Conservation (phyloP, 2,113 vertebrate genomes). For the Stigmatopora argus region DNA sequence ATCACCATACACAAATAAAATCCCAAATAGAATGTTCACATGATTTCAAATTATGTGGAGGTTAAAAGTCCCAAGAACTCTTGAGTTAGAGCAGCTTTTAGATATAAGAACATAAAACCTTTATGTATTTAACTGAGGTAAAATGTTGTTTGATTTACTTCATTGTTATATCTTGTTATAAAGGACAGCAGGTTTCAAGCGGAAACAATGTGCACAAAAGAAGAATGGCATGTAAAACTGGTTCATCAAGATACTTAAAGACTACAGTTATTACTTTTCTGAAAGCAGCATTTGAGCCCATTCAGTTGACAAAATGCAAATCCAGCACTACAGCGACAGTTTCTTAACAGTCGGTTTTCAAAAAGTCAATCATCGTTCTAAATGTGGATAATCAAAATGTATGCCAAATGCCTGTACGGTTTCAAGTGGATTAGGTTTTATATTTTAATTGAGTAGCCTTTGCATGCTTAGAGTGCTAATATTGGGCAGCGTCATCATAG, state of each 20-base stretch:
- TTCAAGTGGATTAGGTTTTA: neutral
- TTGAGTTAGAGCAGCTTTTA: neutral
- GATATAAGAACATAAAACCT: neutral
- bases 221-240: slow-evolving; percentile 13
- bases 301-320: slow-evolving; percentile 9
- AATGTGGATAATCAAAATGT: slow-evolving; percentile 7
- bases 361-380: slow-evolving; percentile 11
- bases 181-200: neutral
- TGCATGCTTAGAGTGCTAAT: slow-evolving; percentile 22
- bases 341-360: neutral
- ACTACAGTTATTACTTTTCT: neutral
- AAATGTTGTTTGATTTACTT: neutral
- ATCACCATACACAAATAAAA: neutral
- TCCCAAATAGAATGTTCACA: neutral
- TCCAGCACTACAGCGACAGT: neutral
- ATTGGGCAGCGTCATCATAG: slow-evolving; percentile 49
- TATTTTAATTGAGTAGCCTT: neutral
- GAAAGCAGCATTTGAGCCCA: slow-evolving; percentile 13
- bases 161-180: neutral
- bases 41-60: neutral
- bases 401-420: neutral
- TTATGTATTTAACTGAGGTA: slow-evolving; percentile 3
- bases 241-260: slow-evolving; percentile 15
- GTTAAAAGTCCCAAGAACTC: neutral
- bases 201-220: slow-evolving; percentile 38